Evolutionary conservation across 2,888 invertebrate genomes (phyloP).

Genomic region (Aphodius granarius): DNA sequence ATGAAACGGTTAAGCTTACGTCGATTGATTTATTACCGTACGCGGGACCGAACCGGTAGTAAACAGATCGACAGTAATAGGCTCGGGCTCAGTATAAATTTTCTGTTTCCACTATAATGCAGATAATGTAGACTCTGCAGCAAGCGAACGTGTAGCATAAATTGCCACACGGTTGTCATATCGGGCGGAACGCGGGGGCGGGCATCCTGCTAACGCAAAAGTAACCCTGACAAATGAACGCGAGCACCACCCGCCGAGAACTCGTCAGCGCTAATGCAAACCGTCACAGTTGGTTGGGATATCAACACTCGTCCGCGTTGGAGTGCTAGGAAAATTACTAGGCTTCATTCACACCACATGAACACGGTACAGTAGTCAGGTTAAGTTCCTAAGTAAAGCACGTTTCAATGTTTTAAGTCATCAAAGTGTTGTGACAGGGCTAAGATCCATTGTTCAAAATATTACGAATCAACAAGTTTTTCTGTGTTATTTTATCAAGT

Average conservation of each 20-base stretch:
- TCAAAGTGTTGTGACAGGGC: too few relatives aligned
- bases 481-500: too few relatives aligned
- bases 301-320: neutral
- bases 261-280: neutral
- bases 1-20: slow-evolving; percentile 26
- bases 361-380: neutral
- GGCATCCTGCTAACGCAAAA: neutral
- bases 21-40: slow-evolving; percentile 23
- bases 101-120: slow-evolving; percentile 17
- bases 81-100: slow-evolving; percentile 16
- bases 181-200: neutral
- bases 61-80: slow-evolving; percentile 19
- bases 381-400: neutral
- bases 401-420: neutral
- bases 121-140: neutral
- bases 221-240: neutral
- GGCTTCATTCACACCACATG: neutral
- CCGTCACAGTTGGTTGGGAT: neutral
- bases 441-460: too few relatives aligned
- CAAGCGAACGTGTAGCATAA: neutral
- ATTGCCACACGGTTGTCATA: neutral
- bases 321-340: neutral
- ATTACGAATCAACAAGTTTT: too few relatives aligned
- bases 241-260: neutral
- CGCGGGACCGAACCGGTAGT: slow-evolving; percentile 13